Percentiles rank a stretch among this genome's conserved stretches.
phyloP scores from a whole-genome alignment of 2,888 invertebrate genomes.

The Synergus gifuensis region DNA sequence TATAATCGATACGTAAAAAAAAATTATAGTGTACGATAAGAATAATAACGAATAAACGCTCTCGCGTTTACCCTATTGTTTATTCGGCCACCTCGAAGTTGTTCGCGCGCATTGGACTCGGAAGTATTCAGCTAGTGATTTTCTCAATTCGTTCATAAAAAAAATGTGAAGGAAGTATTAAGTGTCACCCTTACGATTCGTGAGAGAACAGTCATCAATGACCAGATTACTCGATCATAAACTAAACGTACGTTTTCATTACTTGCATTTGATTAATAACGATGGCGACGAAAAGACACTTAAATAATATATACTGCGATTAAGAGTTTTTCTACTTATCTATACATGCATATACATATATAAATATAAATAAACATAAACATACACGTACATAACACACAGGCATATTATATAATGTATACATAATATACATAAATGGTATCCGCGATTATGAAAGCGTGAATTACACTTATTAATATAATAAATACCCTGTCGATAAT shows the following conservation, averaged over 20 bases:
- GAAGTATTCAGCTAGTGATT: conserved; percentile 51
- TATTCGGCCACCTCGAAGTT: conserved; percentile 43
- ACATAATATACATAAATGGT: conserved; percentile 51
- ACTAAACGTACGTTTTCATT: conserved; percentile 63
- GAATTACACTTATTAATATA: conserved; percentile 53
- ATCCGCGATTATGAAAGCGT: conserved; percentile 61
- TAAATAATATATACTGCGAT: conserved; percentile 48
- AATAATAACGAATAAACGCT: conserved; percentile 36
- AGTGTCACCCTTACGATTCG: conserved; percentile 58
- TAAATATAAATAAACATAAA: conserved; percentile 59
- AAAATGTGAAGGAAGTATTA: conserved; percentile 48
- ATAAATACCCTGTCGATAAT: conserved; percentile 70
- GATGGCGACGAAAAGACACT: conserved; percentile 47
- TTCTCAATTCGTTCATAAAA: conserved; percentile 52
- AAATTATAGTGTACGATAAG: conserved; percentile 34
- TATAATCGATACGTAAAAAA: conserved; percentile 38
- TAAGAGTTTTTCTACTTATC: conserved; percentile 68
- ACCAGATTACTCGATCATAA: conserved; percentile 52
- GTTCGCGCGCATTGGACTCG: conserved; percentile 44
- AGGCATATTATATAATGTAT: conserved; percentile 45
- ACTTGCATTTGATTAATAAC: conserved; percentile 64
- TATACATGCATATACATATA: conserved; percentile 64
- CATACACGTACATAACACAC: conserved; percentile 49
- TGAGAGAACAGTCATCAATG: conserved; percentile 59
- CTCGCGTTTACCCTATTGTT: conserved; percentile 35